Evolutionary conservation across 2,113 vertebrate genomes (phyloP).

Genomic region (Balaenoptera acutorostrata): DNA sequence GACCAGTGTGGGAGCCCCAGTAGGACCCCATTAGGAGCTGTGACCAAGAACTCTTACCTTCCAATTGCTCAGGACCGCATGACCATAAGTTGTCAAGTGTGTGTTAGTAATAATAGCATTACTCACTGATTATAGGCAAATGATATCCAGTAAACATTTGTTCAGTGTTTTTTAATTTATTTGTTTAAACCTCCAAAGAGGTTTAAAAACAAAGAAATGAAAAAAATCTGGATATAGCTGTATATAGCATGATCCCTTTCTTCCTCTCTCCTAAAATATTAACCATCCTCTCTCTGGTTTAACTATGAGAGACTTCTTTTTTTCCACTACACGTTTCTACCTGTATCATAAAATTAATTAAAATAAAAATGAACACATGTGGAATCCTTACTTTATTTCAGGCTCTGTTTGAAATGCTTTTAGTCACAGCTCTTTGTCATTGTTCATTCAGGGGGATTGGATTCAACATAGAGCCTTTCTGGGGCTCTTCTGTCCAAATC

Average conservation of each 20-base stretch:
- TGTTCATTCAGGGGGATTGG: background rate
- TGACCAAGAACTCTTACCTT: background rate
- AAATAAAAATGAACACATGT: background rate
- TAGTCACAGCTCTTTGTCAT: background rate
- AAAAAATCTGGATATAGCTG: background rate
- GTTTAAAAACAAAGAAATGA: slow-evolving; percentile 3
- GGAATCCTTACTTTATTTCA: background rate
- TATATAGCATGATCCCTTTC: background rate
- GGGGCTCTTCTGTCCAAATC: background rate
- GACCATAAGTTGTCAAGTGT: background rate
- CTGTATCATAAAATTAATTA: background rate
- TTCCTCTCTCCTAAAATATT: background rate
- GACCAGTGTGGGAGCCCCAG: background rate
- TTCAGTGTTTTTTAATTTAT: background rate
- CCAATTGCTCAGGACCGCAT: background rate
- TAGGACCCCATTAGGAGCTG: background rate
- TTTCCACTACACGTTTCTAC: background rate
- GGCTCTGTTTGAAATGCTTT: background rate
- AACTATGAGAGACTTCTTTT: background rate
- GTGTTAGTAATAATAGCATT: background rate
- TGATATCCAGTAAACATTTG: background rate
- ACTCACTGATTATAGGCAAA: background rate
- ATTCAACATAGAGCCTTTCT: background rate
- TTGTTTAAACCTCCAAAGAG: background rate
- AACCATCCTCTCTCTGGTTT: background rate